Conservation (phyloP, 2,113 vertebrate species). For the Rhinichthys klamathensis region DNA sequence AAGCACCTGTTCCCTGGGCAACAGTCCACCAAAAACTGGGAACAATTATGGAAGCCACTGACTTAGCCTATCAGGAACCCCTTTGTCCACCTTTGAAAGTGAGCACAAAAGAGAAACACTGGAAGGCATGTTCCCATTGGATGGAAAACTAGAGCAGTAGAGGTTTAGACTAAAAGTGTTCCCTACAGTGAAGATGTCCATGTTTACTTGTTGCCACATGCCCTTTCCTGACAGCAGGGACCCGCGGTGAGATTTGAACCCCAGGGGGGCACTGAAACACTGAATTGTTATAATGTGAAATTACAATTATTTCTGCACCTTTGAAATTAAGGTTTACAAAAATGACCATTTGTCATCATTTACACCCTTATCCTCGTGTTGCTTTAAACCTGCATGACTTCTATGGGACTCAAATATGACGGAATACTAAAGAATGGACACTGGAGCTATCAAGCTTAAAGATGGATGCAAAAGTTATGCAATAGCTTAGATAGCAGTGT, state of each 20-base stretch:
- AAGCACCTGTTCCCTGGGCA: constrained; percentile 64
- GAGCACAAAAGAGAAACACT: neutral
- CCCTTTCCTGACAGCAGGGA: constrained; percentile 13
- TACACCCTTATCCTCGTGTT: neutral
- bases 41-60: constrained; percentile 54
- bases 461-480: neutral
- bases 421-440: neutral
- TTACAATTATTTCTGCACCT: neutral
- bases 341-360: neutral
- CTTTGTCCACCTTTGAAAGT: constrained; percentile 21
- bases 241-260: neutral
- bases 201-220: constrained; percentile 41
- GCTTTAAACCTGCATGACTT: neutral
- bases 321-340: neutral
- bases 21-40: constrained; percentile 50
- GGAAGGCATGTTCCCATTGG: constrained; percentile 16
- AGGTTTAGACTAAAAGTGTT: neutral
- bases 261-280: neutral
- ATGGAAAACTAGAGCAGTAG: neutral
- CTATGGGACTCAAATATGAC: neutral
- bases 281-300: neutral
- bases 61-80: constrained; percentile 29
- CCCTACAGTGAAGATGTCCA: neutral
- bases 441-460: neutral
- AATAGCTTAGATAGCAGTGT: neutral